Percentiles rank a stretch among this genome's conserved stretches.
Evolutionary conservation across 2,888 invertebrate species (phyloP).

Genomic region (Pecten maximus): DNA sequence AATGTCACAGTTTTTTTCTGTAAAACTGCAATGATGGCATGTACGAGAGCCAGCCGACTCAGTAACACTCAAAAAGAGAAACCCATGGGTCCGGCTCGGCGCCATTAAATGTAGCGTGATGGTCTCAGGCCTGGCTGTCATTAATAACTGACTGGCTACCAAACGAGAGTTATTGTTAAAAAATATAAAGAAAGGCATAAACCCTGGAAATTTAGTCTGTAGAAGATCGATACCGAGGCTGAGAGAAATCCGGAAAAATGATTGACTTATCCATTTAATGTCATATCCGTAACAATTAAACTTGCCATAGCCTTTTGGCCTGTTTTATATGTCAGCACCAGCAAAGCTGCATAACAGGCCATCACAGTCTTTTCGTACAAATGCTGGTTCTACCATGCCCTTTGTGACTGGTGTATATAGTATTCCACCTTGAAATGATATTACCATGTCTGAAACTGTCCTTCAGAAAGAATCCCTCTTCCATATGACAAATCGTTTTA

Average conservation of each 20-base stretch:
- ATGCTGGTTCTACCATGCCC: too few species aligned
- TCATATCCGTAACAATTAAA: slow-evolving; percentile 1
- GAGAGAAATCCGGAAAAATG: slow-evolving; percentile 14
- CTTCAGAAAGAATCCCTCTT: too few species aligned
- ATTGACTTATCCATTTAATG: slow-evolving; percentile 23
- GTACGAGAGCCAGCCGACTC: neutral
- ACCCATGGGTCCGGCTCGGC: neutral
- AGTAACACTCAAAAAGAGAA: slow-evolving; percentile 8
- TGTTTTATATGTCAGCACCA: neutral
- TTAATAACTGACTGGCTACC: neutral
- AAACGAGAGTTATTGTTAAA: slow-evolving; percentile 29
- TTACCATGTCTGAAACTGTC: too few species aligned
- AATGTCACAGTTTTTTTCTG: neutral
- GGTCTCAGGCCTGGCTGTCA: neutral
- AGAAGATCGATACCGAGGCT: neutral
- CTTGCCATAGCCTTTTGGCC: neutral
- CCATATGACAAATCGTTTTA: too few species aligned
- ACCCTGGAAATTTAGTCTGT: neutral
- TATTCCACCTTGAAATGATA: neutral
- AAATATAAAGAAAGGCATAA: slow-evolving; percentile 14
- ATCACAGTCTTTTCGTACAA: too few species aligned
- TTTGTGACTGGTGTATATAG: too few species aligned
- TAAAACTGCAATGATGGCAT: neutral
- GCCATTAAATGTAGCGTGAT: neutral
- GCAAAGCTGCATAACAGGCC: neutral